Base-by-base conservation (phyloP, 2,113 vertebrate genomes). In the Tenebrosternarchus preto region DNA sequence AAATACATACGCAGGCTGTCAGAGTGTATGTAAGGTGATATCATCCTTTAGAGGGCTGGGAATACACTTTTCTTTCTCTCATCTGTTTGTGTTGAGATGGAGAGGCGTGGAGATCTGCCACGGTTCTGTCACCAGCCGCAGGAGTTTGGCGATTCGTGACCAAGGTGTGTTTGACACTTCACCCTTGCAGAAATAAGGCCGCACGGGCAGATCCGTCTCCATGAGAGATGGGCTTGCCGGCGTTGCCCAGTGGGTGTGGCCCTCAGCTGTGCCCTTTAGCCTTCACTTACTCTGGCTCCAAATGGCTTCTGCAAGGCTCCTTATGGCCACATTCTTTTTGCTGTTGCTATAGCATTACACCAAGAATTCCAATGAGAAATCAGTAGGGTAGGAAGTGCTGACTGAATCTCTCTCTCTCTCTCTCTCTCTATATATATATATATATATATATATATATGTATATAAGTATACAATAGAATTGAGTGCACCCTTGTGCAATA, bases 251-350 rank as follows among this genome's bases (percentile, higher is more conserved):
- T 72, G 67, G 78, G 66, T 46, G 27, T n/a, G 59, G 53, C 75
- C 20, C 46, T 43, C 53, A 72, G 84, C 84, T 79, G 74, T 74
- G 73, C 67, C 59, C 73, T 72, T 43, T 73, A 61, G 81, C 69
- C 73, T 12, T 83, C 71, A 84, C 81, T 78, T 86, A 84, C 83
- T 88, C 64, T 50, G 76, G 77, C 82, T 86, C 82, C 86, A 89
- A 86, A 85, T 81, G 73, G 50, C 56, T 15, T 2, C 73, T 11
- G 17, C 4, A 1, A 11, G 36, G 19, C 33, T 15, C 17, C 29
- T 39, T 1, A 46, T 46, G 33, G 33, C 33, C 33, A 36, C 33
- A 36, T 36, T 36, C 33, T 36, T 36, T 36, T 4, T 36, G 33
- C 33, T 36, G 33, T 36, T 36, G 63, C n/a, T 76, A 76, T 63